These are phyloP conservation scores for Brachionichthys hirsutus DNA, from an alignment of 2,113 vertebrate species.

Conservation along the genomic window DNA sequence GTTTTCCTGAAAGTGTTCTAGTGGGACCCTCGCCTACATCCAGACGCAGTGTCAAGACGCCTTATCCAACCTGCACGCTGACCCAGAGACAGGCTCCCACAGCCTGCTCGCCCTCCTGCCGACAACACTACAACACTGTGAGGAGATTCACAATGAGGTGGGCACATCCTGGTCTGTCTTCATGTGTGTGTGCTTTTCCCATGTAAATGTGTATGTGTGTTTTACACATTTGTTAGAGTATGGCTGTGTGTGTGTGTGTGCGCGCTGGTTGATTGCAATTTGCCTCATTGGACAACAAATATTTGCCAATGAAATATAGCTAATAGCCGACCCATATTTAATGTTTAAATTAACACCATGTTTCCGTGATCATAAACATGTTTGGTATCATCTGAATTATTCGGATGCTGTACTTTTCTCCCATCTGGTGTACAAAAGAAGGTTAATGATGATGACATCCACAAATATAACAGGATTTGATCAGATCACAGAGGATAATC, in stretches of 20 bases:
- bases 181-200: neutral
- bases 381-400: conserved; percentile 21
- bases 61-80: conserved; percentile 83
- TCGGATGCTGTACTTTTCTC: conserved; percentile 27
- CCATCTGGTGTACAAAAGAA: conserved; percentile 43
- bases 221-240: too few species aligned
- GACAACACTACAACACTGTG: conserved; percentile 81
- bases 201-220: conserved; percentile 1
- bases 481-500: conserved; percentile 19
- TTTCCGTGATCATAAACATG: conserved; percentile 20
- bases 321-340: too few species aligned
- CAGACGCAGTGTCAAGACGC: conserved; percentile 83
- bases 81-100: conserved; percentile 68
- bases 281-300: conserved; percentile 5
- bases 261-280: neutral
- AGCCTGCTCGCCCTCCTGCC: conserved; percentile 83
- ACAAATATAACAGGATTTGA: conserved; percentile 35
- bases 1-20: conserved; percentile 80
- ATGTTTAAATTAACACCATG: conserved; percentile 15
- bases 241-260: neutral
- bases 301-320: conserved; percentile 16
- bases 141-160: conserved; percentile 98
- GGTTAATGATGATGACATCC: conserved; percentile 44
- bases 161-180: conserved; percentile 37
- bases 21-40: conserved; percentile 91